Evolutionary conservation across 2,113 vertebrate species (phyloP).

Genomic region (Piliocolobus tephrosceles): DNA sequence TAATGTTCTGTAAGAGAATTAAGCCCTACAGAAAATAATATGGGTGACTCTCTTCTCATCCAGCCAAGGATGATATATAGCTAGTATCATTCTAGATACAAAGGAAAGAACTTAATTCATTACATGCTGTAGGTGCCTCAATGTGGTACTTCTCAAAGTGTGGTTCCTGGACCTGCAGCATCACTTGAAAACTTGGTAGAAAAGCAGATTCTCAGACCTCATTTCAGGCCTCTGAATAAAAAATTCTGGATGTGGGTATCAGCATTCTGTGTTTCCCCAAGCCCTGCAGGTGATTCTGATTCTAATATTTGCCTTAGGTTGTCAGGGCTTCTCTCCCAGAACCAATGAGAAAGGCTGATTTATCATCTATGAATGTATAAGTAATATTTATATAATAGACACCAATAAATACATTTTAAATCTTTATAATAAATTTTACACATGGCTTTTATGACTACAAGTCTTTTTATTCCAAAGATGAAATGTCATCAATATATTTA

Average conservation of each 20-base stretch:
- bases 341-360: neutral
- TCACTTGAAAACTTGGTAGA: neutral
- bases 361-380: neutral
- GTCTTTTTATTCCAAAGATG: slow-evolving; percentile 14
- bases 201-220: neutral
- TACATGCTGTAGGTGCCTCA: neutral
- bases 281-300: neutral
- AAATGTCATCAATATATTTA: slow-evolving; percentile 28
- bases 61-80: neutral
- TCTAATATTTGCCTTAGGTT: neutral
- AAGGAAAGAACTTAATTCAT: neutral
- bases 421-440: neutral
- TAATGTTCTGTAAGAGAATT: slow-evolving; percentile 3
- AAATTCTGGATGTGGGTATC: neutral
- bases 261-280: neutral
- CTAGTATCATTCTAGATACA: neutral
- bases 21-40: neutral
- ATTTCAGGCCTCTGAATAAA: neutral
- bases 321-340: neutral
- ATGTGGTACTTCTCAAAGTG: neutral
- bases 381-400: neutral
- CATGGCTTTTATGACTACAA: neutral
- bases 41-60: neutral
- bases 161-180: neutral
- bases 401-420: neutral